Evolutionary conservation across 2,113 vertebrate genomes (phyloP), one percentile per base, ranked within the genome.

Genomic region (Larimichthys crocea): DNA sequence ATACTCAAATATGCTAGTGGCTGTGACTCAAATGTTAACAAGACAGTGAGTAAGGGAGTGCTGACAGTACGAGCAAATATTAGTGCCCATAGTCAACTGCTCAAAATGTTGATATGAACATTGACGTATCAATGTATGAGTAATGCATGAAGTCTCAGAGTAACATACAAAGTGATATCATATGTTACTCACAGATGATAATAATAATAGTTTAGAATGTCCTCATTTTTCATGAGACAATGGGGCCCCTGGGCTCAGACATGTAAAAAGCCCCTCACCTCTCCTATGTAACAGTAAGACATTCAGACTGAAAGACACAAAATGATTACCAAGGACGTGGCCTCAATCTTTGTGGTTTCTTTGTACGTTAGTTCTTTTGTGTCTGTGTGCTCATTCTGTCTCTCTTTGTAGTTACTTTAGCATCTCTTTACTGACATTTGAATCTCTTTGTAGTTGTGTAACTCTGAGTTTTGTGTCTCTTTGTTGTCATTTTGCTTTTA

Each of bases 11-110:
- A 74, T 48, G 15, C 50, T 64, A 24, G 24, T 66, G 83, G 68
- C 86, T 52, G 31, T 1, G 44, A 83, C 50, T 86, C 78, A 77
- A 71, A 66, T 17, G 56, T 64, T 40, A 59, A 29, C 69, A 59
- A 73, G 56, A 48, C 17, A 46, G 31, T 11, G 20, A 68, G 46
- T 49, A 2, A 20, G 22, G 48, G 29, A 60, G 61, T 26, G 31
- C 29, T 75, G 57, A 55, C 62, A 29, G 44, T 50, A 10, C 14
- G 2, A 61, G 14, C 31, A 44, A 79, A 74, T 78, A 52, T 66
- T 65, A 61, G 40, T 20, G 20, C 7, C 35, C 64, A 22, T 1
- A 35, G 7, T 17, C 11, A 10, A 26, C 29, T 29, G 53, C 3
- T n/a, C 49, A 11, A 78, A 50, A 60, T 46, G 15, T 26, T 63